These are phyloP conservation scores for Andricus curvator DNA, from an alignment of 2,888 invertebrate genomes.

Conservation along the genomic window DNA sequence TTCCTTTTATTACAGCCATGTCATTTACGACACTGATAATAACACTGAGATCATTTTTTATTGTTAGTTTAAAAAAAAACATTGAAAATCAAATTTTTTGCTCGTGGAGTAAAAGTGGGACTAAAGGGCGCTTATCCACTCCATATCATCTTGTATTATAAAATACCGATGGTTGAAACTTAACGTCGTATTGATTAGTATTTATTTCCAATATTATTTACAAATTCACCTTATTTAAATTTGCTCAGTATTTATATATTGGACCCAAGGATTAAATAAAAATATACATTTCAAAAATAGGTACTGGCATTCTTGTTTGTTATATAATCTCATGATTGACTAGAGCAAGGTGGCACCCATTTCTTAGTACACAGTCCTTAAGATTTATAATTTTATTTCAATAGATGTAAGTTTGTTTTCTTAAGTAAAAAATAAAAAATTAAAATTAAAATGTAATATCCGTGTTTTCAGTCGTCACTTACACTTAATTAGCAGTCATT, in stretches of 20 bases:
- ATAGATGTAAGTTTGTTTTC: background rate
- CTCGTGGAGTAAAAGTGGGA: background rate
- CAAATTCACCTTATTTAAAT: background rate
- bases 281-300: slow-evolving; percentile 22
- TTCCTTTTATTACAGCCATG: background rate
- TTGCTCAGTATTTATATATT: slow-evolving; percentile 30
- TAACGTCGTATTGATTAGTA: slow-evolving; percentile 39
- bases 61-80: background rate
- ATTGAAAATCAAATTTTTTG: no score
- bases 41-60: background rate
- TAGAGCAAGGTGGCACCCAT: background rate
- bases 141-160: background rate
- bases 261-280: slow-evolving; percentile 41
- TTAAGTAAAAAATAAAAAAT: background rate
- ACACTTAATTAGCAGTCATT: background rate
- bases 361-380: background rate
- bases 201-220: slow-evolving; percentile 16
- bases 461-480: background rate
- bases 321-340: slow-evolving; percentile 1
- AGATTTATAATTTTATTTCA: background rate
- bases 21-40: background rate
- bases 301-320: background rate
- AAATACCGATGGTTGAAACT: slow-evolving; percentile 44
- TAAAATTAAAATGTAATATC: background rate
- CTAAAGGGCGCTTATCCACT: background rate